Evolutionary conservation across 2,113 vertebrate species (phyloP), one percentile per base, ranked within the genome.

Genomic region (Otocyon megalotis): DNA sequence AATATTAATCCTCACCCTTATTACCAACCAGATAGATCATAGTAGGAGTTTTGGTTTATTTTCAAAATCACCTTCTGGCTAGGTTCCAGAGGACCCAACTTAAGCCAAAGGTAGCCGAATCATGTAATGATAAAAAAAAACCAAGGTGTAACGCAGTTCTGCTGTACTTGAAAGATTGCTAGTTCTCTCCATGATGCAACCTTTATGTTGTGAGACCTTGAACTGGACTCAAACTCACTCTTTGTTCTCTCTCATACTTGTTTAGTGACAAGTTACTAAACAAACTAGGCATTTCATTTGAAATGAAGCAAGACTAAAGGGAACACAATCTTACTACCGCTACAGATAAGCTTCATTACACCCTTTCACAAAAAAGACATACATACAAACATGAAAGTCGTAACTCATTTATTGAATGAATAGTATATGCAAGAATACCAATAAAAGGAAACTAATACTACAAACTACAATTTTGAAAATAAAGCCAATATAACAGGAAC

Each of bases 401-500:
- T 98, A 98, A 99, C 84, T 98, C 98, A 98, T 99, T 99, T 99
- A 99, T 98, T 99, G 98, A 98, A 99, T 98, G 97, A 97, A 98
- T 97, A 97, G 98, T 98, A 98, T 98, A 99, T 98, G 98, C 98
- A 98, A 98, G 98, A 97, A 98, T 98, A 98, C 97, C 98, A 99
- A 98, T 98, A 98, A 98, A 98, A 98, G 98, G 97, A 98, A 99
- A 98, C 98, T 98, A 99, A 98, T 98, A 98, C 98, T 98, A 98
- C 98, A 98, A 98, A 99, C 98, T 98, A 99, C 98, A 98, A 97
- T 98, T 98, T 97, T 98, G 98, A 98, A 99, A 99, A 98, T 98
- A 99, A 99, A 98, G 98, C 98, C 98, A 99, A 98, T 98, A 98
- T 98, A 99, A 98, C 98, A 98, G 98, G 98, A 98, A 99, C 98